Evolutionary conservation across 2,888 invertebrate species (phyloP), one percentile per base, ranked within the genome.

Genomic region (Leptogaster cylindrica): DNA sequence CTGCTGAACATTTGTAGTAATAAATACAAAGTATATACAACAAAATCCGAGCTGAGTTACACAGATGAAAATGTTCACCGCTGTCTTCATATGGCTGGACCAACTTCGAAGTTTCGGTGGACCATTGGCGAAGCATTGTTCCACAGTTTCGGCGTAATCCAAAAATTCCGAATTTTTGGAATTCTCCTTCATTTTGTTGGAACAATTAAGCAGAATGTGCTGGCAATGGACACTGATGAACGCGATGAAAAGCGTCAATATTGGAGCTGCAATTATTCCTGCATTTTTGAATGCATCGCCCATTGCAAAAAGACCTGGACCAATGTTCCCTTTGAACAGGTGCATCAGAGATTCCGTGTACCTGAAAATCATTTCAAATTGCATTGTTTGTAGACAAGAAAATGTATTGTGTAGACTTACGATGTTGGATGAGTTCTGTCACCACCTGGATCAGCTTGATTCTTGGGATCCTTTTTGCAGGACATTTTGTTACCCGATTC

Each of bases 21-120:
- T 92, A 79, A 97, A 97, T 14, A 97, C 93, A 75, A 97, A 92
- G 82, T 98, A 98, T 25, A 97, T 93, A 79, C 96, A 97, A 81
- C 98, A 98, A 83, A 98, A 97, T 69, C 98, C 98, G 70, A 98
- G 84, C 82, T 98, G 98, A n/a, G 97, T 97, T 67, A 96, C 84
- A 79, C 95, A 92, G 65, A 98, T 87, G 82, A 96, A 96, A 10
- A 87, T 76, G 81, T 96, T 94, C 70, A 97, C 92, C 66, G 88
- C 75, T 28, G 83, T 84, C 82, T 88, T 88, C 85, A 90, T 89
- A 6, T 82, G 75, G 27, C 80, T 81, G 0, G 91, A 86, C 75
- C 88, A 84, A 20, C 82, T 83, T 41, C 88, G 84, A n/a, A 90
- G 76, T 27, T 81, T 77, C 1, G 82, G 78, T 0, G 93, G 92